Conservation (phyloP, 2,797 vertebrate species). For the Fundulus diaphanus region DNA sequence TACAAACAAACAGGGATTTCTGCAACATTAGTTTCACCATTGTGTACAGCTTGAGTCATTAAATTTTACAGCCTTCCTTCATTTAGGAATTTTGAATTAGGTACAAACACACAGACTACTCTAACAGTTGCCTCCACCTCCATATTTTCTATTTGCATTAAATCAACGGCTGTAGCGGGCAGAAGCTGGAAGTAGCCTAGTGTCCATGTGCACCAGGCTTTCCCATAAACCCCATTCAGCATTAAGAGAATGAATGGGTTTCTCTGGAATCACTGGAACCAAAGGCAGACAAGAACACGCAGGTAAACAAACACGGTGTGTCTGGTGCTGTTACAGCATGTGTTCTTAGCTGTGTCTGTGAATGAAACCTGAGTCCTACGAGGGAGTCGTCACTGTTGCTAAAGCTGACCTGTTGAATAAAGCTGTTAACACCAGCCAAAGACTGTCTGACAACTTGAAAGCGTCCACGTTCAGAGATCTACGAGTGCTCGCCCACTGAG, state of each 20-base stretch:
- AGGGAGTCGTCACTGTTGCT: conserved; percentile 32
- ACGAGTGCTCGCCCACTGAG: conserved; percentile 24
- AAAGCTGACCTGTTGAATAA: conserved; percentile 54
- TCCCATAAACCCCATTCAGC: conserved; percentile 62
- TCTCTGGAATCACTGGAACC: conserved; percentile 52
- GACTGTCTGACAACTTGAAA: conserved; percentile 52
- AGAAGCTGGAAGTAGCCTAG: conserved; percentile 57
- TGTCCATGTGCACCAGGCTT: conserved; percentile 39
- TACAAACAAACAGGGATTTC: conserved; percentile 43
- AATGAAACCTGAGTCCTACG: conserved; percentile 39
- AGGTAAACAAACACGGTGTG: conserved; percentile 48
- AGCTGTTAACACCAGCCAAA: conserved; percentile 58
- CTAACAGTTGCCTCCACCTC: conserved; percentile 22
- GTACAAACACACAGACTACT: conserved; percentile 27
- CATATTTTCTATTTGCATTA: conserved; percentile 12
- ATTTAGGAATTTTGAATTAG: conserved; percentile 41
- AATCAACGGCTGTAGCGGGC: conserved; percentile 38
- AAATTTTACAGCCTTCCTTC: conserved; percentile 53
- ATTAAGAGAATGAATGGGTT: conserved; percentile 58
- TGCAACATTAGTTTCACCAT: conserved; percentile 58
- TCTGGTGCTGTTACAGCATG: conserved; percentile 31
- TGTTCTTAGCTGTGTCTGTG: conserved; percentile 34
- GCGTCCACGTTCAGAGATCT: conserved; percentile 33
- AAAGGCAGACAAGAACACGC: conserved; percentile 39
- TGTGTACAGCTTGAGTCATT: conserved; percentile 52